phyloP scores from a whole-genome alignment of 2,888 invertebrate species.

The Pseudolycoriella hygida region DNA sequence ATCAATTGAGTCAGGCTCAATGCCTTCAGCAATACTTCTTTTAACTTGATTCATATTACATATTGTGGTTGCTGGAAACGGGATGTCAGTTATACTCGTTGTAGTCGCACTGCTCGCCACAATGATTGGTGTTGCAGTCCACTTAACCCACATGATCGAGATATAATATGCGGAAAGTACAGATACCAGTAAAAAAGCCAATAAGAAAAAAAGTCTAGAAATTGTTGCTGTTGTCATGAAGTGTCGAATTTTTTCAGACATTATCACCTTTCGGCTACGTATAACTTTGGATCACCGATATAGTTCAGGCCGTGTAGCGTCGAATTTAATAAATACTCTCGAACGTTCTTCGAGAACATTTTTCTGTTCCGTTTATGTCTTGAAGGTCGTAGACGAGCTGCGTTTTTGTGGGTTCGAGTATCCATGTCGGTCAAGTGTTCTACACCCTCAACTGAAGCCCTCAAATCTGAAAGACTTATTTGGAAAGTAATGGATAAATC shows the following conservation, averaged over 20 bases:
- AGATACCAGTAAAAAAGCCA: conserved; percentile 46
- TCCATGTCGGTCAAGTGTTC: too few species aligned
- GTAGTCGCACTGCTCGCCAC: conserved; percentile 56
- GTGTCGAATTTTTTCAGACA: background rate
- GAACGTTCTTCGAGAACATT: too few species aligned
- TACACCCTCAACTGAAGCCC: too few species aligned
- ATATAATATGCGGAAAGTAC: conserved; percentile 52
- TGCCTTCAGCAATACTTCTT: conserved; percentile 37
- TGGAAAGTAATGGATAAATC: too few species aligned
- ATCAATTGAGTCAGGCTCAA: conserved; percentile 19
- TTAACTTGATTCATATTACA: conserved; percentile 72
- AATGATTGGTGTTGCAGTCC: conserved; percentile 55
- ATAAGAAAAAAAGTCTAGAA: conserved; percentile 50
- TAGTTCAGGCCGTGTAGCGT: too few species aligned
- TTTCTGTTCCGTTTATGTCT: too few species aligned
- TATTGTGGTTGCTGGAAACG: conserved; percentile 68
- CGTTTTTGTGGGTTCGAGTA: too few species aligned
- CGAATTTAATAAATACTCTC: too few species aligned
- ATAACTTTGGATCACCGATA: too few species aligned
- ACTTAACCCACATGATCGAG: conserved; percentile 50
- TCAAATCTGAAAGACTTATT: too few species aligned
- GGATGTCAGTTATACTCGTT: conserved; percentile 46
- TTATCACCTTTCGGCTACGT: too few species aligned
- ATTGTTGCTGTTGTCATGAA: background rate
- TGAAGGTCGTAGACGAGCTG: too few species aligned